Evolutionary conservation across 2,888 invertebrate genomes (phyloP).

Genomic region (Catocala nupta): DNA sequence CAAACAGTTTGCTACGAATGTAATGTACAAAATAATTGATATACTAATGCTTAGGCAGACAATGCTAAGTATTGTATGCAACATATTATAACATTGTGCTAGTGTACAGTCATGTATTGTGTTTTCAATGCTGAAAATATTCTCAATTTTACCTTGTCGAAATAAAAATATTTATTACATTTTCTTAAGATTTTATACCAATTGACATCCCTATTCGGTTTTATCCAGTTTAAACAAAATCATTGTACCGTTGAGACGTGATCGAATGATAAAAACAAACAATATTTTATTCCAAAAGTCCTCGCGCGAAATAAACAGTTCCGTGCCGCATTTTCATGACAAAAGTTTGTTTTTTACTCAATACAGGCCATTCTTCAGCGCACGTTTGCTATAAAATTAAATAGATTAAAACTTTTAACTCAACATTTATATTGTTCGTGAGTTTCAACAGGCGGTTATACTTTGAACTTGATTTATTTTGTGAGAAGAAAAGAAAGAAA

Average conservation of each 20-base stretch:
- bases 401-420: conserved; percentile 18
- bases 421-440: conserved; percentile 3
- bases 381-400: conserved; percentile 13
- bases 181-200: too few species aligned
- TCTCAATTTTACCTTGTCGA: too few species aligned
- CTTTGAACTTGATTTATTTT: conserved; percentile 4
- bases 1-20: too few species aligned
- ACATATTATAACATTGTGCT: too few species aligned
- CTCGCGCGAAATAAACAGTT: conserved; percentile 11
- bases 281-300: conserved; percentile 16
- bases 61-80: too few species aligned
- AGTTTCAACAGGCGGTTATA: conserved; percentile 1
- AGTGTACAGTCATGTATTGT: too few species aligned
- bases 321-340: conserved; percentile 9
- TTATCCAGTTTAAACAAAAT: conserved; percentile 3
- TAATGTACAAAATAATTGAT: too few species aligned
- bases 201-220: not conserved
- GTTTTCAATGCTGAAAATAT: too few species aligned
- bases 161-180: too few species aligned
- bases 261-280: conserved; percentile 15
- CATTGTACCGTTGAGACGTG: conserved; percentile 11
- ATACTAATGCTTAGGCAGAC: too few species aligned
- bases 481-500: conserved; percentile 27
- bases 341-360: conserved; percentile 9
- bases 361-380: not conserved